Conservation (phyloP, 1,140 invertebrate genomes). For the Eufriesea mexicana region DNA sequence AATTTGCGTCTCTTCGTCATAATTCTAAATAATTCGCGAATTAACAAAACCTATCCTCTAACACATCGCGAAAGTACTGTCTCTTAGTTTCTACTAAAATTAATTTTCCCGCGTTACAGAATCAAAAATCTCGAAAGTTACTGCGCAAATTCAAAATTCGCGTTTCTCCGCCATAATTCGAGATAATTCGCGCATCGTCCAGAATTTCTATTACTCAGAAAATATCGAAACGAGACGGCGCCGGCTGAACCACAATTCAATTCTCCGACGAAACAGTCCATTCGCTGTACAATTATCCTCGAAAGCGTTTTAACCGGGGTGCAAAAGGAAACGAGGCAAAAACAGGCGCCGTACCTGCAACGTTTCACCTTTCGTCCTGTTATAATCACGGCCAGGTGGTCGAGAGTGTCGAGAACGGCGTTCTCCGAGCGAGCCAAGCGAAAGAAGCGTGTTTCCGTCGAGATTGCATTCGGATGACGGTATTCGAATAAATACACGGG, state of each 20-base stretch:
- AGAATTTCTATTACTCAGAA: no score
- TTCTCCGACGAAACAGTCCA: not conserved
- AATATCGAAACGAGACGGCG: no score
- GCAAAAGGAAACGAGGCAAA: not conserved
- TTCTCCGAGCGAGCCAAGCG: not conserved
- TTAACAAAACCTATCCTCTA: no score
- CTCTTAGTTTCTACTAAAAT: no score
- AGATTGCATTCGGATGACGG: slow-evolving; percentile 25
- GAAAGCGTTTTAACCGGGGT: not conserved
- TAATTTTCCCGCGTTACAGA: no score
- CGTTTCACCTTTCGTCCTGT: not conserved
- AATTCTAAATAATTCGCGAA: no score
- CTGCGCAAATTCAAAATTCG: no score
- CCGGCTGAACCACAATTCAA: not conserved
- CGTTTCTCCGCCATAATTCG: no score
- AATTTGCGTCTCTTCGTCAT: no score
- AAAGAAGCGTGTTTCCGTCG: slow-evolving; percentile 20
- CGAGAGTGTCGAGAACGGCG: slow-evolving; percentile 6
- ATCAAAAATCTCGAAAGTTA: no score
- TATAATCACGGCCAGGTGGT: not conserved
- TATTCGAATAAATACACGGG: slow-evolving; percentile 23
- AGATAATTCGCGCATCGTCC: no score
- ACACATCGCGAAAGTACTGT: no score
- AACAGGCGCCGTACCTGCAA: not conserved
- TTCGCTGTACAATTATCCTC: not conserved